A percentile compares a stretch with the other conserved stretches of the same genome.
phyloP scores from a whole-genome alignment of 1,140 invertebrate genomes.

The Potamilus streckersoni region DNA sequence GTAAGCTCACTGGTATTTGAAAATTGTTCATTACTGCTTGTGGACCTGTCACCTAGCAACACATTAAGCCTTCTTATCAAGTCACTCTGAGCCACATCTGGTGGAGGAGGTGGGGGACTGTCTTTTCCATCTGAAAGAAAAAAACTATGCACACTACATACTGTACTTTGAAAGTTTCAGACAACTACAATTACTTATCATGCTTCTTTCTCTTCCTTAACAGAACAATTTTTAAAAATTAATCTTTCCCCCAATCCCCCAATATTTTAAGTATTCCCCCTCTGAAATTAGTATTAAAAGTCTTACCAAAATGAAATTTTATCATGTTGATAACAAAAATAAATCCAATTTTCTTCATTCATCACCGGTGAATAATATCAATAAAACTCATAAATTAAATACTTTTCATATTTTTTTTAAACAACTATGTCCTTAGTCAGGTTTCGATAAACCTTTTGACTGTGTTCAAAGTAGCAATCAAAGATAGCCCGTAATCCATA shows the following conservation, averaged over 20 bases:
- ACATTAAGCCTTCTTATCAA: conserved; percentile 88
- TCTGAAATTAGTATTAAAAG: background rate
- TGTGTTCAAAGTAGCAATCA: too few species aligned
- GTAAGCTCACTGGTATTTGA: conserved; percentile 28
- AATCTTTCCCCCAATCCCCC: too few species aligned
- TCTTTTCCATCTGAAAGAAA: conserved; percentile 36
- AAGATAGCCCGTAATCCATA: too few species aligned
- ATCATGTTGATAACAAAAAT: background rate
- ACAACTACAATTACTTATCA: background rate
- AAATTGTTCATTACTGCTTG: conserved; percentile 18
- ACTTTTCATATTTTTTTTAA: too few species aligned
- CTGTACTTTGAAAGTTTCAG: background rate
- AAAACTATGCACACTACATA: background rate
- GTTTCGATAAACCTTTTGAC: too few species aligned
- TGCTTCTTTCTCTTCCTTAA: background rate
- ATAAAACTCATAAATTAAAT: too few species aligned
- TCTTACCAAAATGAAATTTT: background rate
- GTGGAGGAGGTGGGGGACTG: conserved; percentile 63
- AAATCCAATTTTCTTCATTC: too few species aligned
- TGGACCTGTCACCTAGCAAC: conserved; percentile 76
- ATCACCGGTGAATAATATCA: too few species aligned
- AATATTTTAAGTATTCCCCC: too few species aligned
- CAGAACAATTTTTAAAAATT: background rate
- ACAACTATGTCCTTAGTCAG: too few species aligned
- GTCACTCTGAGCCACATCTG: conserved; percentile 74